These are phyloP conservation scores for Marcusenius ussheri DNA, from an alignment of 2,113 vertebrate species.

Conservation along the genomic window DNA sequence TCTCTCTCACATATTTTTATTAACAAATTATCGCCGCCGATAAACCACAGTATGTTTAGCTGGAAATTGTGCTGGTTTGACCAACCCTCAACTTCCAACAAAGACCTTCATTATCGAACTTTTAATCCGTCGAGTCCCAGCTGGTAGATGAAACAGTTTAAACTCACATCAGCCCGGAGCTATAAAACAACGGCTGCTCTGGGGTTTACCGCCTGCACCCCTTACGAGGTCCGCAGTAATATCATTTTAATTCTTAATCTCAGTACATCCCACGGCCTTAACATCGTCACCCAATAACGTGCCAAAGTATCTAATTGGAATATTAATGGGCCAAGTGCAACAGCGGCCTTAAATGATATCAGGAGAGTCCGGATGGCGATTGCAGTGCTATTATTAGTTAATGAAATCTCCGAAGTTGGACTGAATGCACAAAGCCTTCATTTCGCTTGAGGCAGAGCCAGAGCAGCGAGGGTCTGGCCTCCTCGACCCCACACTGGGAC, in stretches of 20 bases:
- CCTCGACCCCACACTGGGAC: neutral
- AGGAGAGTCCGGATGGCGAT: neutral
- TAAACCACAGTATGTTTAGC: neutral
- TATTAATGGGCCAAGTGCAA: neutral
- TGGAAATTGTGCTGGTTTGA: neutral
- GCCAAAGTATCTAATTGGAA: neutral
- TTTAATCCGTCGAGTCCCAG: neutral
- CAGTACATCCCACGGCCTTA: neutral
- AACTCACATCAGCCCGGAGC: neutral
- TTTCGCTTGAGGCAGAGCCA: neutral
- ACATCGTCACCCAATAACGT: neutral
- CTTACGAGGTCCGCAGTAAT: neutral
- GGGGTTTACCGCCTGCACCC: neutral
- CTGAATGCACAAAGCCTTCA: neutral
- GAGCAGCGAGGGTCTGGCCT: neutral
- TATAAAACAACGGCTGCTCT: neutral
- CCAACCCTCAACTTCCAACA: neutral
- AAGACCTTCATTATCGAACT: neutral
- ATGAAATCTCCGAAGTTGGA: neutral
- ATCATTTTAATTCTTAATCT: conserved; percentile 5
- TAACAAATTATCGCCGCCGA: neutral
- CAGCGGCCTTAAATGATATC: neutral
- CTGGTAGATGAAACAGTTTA: neutral
- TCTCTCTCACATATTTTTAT: neutral
- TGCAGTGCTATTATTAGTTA: neutral